phyloP scores from a whole-genome alignment of 2,888 invertebrate genomes.

The Augochlorella aurata region DNA sequence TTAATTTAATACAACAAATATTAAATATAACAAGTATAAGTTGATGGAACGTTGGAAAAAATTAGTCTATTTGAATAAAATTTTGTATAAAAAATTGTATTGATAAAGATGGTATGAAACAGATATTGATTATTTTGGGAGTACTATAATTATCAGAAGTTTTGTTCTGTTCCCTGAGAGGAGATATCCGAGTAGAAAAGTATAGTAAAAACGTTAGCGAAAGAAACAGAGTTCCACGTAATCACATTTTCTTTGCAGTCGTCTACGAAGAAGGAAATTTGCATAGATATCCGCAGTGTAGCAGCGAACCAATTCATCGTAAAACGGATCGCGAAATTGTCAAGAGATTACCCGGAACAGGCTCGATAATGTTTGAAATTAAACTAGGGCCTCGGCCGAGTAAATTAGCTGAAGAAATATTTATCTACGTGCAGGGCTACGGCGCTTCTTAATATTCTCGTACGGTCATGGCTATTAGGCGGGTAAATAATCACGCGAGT shows the following conservation, averaged over 20 bases:
- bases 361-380: slow-evolving; percentile 10
- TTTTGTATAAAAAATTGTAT: too few relatives aligned
- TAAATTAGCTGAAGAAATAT: slow-evolving; percentile 22
- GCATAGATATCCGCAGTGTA: background rate
- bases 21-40: too few relatives aligned
- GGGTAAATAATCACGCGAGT: slow-evolving; percentile 51
- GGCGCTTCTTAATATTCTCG: slow-evolving; percentile 41
- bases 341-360: background rate
- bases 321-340: background rate
- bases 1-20: too few relatives aligned
- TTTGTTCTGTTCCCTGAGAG: too few relatives aligned
- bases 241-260: background rate
- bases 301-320: background rate
- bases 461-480: slow-evolving; percentile 35
- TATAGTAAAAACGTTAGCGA: background rate
- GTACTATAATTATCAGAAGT: too few relatives aligned
- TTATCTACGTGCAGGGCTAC: background rate
- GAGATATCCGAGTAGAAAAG: too few relatives aligned
- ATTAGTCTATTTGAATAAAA: too few relatives aligned
- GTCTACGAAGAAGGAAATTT: background rate
- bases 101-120: too few relatives aligned
- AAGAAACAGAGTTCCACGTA: background rate
- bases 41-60: too few relatives aligned
- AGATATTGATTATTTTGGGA: too few relatives aligned
- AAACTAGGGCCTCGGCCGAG: background rate